These are phyloP conservation scores for sheep (Ovis aries) DNA, from an alignment of 2,113 vertebrate genomes.

Conservation along the genomic window DNA sequence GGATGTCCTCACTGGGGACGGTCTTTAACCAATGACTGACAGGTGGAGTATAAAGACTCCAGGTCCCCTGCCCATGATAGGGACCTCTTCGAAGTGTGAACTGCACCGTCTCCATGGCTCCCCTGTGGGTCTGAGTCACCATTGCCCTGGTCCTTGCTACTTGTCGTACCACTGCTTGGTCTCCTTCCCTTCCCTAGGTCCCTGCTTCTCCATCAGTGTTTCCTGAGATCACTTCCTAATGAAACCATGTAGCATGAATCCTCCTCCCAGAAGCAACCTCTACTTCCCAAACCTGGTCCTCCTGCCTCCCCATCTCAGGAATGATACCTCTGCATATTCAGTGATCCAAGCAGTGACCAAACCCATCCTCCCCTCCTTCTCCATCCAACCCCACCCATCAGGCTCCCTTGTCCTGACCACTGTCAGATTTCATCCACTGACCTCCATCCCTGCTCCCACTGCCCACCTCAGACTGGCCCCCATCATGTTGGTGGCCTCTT, in stretches of 20 bases:
- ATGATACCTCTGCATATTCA: neutral
- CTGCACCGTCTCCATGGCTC: neutral
- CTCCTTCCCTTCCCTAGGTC: neutral
- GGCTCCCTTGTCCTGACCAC: neutral
- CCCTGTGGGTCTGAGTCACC: neutral
- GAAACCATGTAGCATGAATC: neutral
- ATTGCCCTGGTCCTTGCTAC: neutral
- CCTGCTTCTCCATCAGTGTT: neutral
- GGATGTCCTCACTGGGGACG: neutral
- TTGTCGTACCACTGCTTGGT: neutral
- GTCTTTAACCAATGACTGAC: neutral
- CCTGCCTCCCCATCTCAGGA: neutral
- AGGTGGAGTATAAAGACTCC: neutral
- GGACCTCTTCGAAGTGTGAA: neutral
- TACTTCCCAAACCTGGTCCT: neutral
- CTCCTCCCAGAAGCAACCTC: neutral
- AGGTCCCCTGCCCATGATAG: rapidly evolving
- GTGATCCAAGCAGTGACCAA: neutral
- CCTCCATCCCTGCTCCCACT: neutral
- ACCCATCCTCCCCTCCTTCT: neutral
- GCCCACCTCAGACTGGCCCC: neutral
- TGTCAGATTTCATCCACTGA: neutral
- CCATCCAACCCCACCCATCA: neutral
- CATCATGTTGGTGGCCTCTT: neutral
- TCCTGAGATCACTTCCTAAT: neutral